A percentile compares a stretch with the other conserved stretches of the same genome.
Evolutionary conservation across 1,140 invertebrate genomes (phyloP).

Genomic region (Aporrectodea caliginosa): DNA sequence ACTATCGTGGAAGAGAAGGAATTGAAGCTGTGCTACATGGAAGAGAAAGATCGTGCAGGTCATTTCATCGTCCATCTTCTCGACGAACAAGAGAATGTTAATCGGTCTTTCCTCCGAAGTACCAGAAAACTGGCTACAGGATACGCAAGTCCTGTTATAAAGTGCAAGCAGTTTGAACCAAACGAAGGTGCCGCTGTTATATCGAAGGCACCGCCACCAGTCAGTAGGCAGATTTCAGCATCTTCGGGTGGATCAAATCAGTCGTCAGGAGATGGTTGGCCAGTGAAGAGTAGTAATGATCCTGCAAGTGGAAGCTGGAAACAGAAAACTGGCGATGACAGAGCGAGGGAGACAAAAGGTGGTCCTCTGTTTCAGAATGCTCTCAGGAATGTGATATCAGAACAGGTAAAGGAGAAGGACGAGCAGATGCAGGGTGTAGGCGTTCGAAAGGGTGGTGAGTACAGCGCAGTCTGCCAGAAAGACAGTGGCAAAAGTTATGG

Average conservation of each 20-base stretch:
- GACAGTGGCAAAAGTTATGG: background rate
- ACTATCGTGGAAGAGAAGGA: constrained; percentile 40
- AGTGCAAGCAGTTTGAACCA: background rate
- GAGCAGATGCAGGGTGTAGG: no score
- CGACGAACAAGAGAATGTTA: constrained; percentile 30
- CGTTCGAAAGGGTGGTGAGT: no score
- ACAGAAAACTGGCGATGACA: constrained; percentile 33
- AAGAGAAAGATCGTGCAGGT: constrained; percentile 40
- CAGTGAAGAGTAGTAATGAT: background rate
- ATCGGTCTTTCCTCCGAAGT: constrained; percentile 40
- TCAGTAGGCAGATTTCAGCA: no score
- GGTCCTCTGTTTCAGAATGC: constrained; percentile 35
- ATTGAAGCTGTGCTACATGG: constrained; percentile 47
- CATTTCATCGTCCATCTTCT: background rate
- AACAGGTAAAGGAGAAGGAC: background rate
- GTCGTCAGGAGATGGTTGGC: background rate
- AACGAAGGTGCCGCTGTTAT: no score
- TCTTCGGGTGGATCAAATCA: background rate
- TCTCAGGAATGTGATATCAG: background rate
- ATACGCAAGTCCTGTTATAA: background rate
- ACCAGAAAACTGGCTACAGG: background rate
- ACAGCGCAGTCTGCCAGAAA: background rate
- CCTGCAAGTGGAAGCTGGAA: background rate
- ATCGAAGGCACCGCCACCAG: no score
- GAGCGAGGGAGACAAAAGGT: constrained; percentile 40